Evolutionary conservation across 2,113 vertebrate genomes (phyloP).

Genomic region (Rhabdornis inornatus): DNA sequence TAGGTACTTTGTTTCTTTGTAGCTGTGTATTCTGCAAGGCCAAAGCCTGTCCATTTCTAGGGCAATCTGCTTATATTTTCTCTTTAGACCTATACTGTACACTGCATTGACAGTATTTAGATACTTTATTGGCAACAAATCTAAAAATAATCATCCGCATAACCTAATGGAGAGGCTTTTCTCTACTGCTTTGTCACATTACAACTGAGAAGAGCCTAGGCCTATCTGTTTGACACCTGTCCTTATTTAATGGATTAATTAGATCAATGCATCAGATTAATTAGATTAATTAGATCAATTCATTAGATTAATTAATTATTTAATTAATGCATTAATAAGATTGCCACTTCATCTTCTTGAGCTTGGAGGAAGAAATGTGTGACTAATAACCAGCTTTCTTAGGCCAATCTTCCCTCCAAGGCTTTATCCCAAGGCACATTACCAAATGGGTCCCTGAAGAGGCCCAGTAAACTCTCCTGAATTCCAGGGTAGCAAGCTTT

Average conservation of each 20-base stretch:
- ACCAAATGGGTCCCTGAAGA: background rate
- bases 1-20: background rate
- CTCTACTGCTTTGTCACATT: background rate
- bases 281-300: too few species aligned
- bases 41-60: background rate
- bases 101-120: background rate
- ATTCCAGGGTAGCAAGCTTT: accelerated
- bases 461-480: background rate
- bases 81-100: background rate
- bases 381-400: background rate
- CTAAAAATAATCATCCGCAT: background rate
- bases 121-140: background rate
- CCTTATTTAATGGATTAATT: background rate
- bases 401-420: background rate
- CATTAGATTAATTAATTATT: too few species aligned
- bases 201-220: background rate
- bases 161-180: background rate
- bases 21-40: background rate
- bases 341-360: background rate
- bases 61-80: background rate
- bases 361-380: background rate
- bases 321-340: too few species aligned
- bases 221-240: background rate
- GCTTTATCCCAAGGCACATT: background rate
- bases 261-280: too few species aligned